phyloP scores from a whole-genome alignment of 2,797 vertebrate species.

The Phataginus tricuspis region DNA sequence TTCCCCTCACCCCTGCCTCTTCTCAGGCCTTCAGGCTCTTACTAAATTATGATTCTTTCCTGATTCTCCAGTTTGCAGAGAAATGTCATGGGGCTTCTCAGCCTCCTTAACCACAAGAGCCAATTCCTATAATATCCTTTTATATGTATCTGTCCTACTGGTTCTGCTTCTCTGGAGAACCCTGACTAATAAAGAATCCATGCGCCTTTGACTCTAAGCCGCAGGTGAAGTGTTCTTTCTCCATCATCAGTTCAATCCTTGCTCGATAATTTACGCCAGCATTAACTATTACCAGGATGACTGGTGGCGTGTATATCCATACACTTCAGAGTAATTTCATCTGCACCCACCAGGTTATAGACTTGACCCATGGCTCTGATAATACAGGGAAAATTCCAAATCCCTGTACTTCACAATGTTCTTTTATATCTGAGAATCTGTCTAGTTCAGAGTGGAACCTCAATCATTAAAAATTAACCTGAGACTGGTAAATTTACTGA shows the following conservation, averaged over 20 bases:
- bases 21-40: neutral
- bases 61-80: neutral
- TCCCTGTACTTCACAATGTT: neutral
- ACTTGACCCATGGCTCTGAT: neutral
- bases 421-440: neutral
- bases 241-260: neutral
- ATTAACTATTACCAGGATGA: neutral
- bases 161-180: neutral
- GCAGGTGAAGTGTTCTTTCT: neutral
- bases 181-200: neutral
- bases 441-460: neutral
- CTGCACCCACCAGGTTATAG: neutral
- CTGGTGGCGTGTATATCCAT: neutral
- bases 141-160: neutral
- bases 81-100: neutral
- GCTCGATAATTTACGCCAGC: neutral
- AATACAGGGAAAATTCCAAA: neutral
- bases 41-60: neutral
- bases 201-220: neutral
- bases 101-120: neutral
- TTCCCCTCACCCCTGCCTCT: neutral
- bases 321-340: neutral
- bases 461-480: constrained; percentile 28
- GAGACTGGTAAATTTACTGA: neutral
- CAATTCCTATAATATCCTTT: neutral